Evolutionary conservation across 2,888 invertebrate species (phyloP), one percentile per base, ranked within the genome.

Genomic region (Thereva nobilitata): DNA sequence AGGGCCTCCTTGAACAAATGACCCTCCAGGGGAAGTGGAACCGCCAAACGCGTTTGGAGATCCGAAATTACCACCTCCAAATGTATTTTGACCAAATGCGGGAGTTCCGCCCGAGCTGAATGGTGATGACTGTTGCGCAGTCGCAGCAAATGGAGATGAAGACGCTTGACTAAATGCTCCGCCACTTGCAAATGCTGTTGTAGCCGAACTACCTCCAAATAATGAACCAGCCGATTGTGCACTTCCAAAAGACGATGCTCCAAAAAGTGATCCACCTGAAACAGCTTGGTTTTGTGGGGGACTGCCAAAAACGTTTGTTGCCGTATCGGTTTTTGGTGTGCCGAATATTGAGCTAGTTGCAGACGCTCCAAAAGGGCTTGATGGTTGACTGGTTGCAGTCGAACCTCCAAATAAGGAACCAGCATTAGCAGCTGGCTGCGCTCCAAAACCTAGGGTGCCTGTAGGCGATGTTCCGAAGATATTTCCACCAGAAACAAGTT

Each of bases 1-100:
- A 4, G 72, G 72, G 1, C 75, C 76, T 1, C 70, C 73, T 55
- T 77, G 78, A 3, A 73, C 77, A 68, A 76, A 76, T 5, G 68
- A 44, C n/a, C 66, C 66, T 9, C 44, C 44, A 8, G 67, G 40
- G 10, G 67, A 53, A 10, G 42, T 35, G n/a, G 63, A 41, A 38
- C 64, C 59, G 47, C 69, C 69, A 1, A 40, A 55, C 9, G 61
- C 57, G 9, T 66, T 50, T 44, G 59, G 64, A 9, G 50, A 5
- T 5, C 64, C 56, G 23, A 59, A 61, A 12, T 6, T 4, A 44
- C 10, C 12, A 8, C 49, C n/a, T 4, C 45, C 55, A 42, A 50
- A 66, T 44, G 10, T 35, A 42, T 8, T 49, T 56, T 65, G 55
- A 5, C 64, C 61, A 45, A 61, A 66, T 35, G 40, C 49, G 8